Base-by-base conservation (phyloP, 2,888 invertebrate species). In the Caenorhabditis zanzibari region DNA sequence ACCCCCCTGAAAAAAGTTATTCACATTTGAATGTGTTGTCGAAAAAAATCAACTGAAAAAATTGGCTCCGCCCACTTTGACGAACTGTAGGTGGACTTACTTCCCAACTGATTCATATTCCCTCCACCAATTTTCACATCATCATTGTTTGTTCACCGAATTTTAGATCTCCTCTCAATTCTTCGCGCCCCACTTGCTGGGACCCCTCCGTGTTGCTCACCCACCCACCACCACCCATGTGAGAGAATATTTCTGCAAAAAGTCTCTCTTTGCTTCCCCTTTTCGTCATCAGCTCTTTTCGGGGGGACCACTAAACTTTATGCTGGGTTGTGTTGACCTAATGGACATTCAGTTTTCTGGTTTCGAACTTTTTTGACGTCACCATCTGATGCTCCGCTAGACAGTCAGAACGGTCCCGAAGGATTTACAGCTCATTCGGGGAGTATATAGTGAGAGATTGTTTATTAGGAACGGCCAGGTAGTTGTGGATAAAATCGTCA, bases 111-210 rank as follows among this genome's bases (percentile, higher is more conserved):
- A 35, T 44, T n/a, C 32, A 12, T 58, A 14, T 14, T 32, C 32
- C 47, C 24, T 35, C 26, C 10, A 32, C 38, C 38, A 10, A 19
- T 14, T 26, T 54, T 26, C 24, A 68, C 76, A 76, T 76, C 76
- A 76, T 76, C 68, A 68, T 35, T 76, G 64, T 76, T 76, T 76
- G 76, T 76, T 76, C 76, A 66, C 66, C 68, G 68, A 76, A 68
- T 76, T 75, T 75, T 56, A 58, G 38, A 58, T 41, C 61, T 28
- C 10, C 68, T 73, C 61, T n/a, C n/a, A n/a, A 52, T 63, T 74
- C 56, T 74, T 64, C 58, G 56, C 58, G 58, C 64, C 56, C 75
- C 63, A 61, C 52, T 63, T 59, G 56, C 76, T 56, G 64, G 52
- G 19, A 10, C n/a, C n/a, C n/a, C n/a, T n/a, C n/a, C n/a, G n/a